Evolutionary conservation across 64 coral and sea anemone genomes (phyloP), one percentile per base, ranked within the genome.

Genomic region (Cladopsammia gracilis): DNA sequence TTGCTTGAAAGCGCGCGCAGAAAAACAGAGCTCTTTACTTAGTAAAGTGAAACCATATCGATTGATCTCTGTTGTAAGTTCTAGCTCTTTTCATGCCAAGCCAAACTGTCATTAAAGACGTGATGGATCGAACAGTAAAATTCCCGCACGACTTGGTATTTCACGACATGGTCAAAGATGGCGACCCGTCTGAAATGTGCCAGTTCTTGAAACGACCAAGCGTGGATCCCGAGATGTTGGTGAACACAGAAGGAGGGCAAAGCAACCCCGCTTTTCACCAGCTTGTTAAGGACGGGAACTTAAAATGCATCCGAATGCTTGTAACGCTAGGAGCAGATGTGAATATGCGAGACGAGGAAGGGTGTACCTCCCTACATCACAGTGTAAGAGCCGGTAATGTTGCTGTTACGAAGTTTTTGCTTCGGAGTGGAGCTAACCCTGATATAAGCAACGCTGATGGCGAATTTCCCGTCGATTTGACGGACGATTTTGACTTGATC

Each of bases 401-500:
- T 5, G 76, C 65, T 20, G 86, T 99, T 7, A 92, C 98, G 2
- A 93, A 92, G 75, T 99, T 99, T 60, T 77, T 99, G 64, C 79
- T 94, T 42, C 93, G 75, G 49, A 96, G 86, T 62, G 95, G 98
- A 47, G 98, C 94, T 16, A 96, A 99, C 20, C 98, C 98, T 53
- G 94, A 96, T 45, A 87, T 99, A 10, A 65, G 68, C 19, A 92
- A 96, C 70, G 18, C 51, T 8, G 83, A 96, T 57, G 91, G 91
- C 9, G 87, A 93, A 64, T 89, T 86, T 10, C 94, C 98, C 9
- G 94, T 94, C 7, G 98, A 99, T 94, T 94, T 96, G 19, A 99
- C 98, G 14, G 98, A 99, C 25, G 91, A 99, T 51, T 99, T 99
- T 67, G 98, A 99, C 76, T 90, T 99, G 85, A 91, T 99, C 71